Evolutionary conservation across 2,888 invertebrate genomes (phyloP).

Genomic region (Anthrax anthrax): DNA sequence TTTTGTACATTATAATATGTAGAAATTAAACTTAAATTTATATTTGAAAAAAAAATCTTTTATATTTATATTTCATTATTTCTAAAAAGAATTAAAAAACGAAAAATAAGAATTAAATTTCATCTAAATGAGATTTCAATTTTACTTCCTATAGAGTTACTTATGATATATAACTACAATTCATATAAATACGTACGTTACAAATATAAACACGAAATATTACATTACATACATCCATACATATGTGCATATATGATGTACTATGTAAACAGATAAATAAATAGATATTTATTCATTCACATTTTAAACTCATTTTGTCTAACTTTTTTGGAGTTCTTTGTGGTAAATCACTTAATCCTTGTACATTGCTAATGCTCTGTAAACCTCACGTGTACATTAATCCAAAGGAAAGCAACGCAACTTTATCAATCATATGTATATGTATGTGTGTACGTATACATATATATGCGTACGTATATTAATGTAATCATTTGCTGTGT

Average conservation of each 20-base stretch:
- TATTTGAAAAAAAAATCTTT: too few species aligned
- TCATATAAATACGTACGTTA: background rate
- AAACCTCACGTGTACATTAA: background rate
- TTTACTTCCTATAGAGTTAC: background rate
- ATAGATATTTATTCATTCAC: background rate
- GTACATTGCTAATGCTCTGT: constrained; percentile 6
- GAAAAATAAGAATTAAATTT: background rate
- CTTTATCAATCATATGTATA: too few species aligned
- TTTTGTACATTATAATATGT: too few species aligned
- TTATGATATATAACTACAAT: background rate
- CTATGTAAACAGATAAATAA: background rate
- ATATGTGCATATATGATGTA: background rate
- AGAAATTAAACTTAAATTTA: too few species aligned
- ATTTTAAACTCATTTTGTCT: background rate
- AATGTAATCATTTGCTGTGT: background rate
- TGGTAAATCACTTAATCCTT: constrained; percentile 7
- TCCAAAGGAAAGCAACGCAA: background rate
- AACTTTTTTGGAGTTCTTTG: too few species aligned
- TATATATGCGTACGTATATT: background rate
- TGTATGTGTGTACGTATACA: background rate
- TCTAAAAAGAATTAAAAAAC: background rate
- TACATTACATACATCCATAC: background rate
- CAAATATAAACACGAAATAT: too few species aligned
- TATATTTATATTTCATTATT: too few species aligned
- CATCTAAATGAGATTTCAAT: background rate